Evolutionary conservation across 1,140 invertebrate species (phyloP).

Genomic region (Chironomus striatipennis): DNA sequence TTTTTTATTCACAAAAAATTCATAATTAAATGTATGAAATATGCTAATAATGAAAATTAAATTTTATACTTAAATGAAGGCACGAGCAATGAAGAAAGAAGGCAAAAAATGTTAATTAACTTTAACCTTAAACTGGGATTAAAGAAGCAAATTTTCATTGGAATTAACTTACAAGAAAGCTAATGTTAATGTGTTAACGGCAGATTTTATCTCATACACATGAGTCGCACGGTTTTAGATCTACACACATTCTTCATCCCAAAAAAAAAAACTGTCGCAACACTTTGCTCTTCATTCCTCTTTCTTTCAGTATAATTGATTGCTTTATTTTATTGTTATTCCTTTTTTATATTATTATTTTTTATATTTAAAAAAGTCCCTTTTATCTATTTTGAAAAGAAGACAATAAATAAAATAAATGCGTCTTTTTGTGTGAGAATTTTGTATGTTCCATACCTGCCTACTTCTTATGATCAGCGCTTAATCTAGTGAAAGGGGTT

Average conservation of each 20-base stretch:
- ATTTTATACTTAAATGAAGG: not conserved
- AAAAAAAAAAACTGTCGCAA: too few species aligned
- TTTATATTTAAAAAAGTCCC: too few species aligned
- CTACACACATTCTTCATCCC: too few species aligned
- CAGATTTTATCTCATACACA: too few species aligned
- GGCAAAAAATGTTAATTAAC: conserved; percentile 1
- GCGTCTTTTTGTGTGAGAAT: too few species aligned
- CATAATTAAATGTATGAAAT: not conserved
- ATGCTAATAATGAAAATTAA: conserved; percentile 9
- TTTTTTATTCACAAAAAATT: not conserved
- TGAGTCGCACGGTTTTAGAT: too few species aligned
- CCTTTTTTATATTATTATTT: too few species aligned
- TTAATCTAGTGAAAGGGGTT: not conserved
- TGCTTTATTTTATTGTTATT: conserved; percentile 1
- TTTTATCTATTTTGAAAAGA: too few species aligned
- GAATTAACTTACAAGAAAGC: not conserved
- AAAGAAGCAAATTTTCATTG: not conserved
- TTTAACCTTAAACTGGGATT: not conserved
- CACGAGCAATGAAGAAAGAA: not conserved
- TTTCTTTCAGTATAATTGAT: not conserved
- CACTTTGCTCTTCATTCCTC: too few species aligned
- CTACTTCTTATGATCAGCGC: not conserved
- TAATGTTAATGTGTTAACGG: too few species aligned
- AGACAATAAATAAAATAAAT: too few species aligned
- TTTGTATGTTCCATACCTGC: too few species aligned